phyloP scores from a whole-genome alignment of 2,888 invertebrate species.

The Drosophila macrospina region DNA sequence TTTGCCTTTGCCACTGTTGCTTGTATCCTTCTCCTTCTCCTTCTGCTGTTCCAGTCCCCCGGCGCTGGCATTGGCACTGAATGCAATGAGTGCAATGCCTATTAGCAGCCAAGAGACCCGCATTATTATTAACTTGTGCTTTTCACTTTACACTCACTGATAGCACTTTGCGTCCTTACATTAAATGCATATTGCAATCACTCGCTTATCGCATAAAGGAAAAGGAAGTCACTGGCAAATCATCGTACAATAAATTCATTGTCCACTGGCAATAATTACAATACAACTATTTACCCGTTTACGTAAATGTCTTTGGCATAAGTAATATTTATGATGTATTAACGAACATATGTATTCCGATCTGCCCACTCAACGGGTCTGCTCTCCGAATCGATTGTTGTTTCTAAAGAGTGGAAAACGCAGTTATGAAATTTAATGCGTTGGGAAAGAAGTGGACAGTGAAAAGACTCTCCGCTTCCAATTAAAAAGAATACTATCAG shows the following conservation, averaged over 20 bases:
- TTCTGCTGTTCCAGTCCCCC: slow-evolving; percentile 42
- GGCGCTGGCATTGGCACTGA: slow-evolving; percentile 41
- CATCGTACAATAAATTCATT: slow-evolving; percentile 1
- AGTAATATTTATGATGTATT: background rate
- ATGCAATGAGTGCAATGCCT: slow-evolving; percentile 28
- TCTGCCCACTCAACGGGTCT: slow-evolving; percentile 2
- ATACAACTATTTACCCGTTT: background rate
- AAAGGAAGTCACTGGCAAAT: slow-evolving; percentile 31
- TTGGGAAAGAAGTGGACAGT: slow-evolving; percentile 1
- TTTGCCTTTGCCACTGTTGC: slow-evolving; percentile 35
- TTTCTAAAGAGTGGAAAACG: slow-evolving; percentile 31
- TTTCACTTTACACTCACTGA: slow-evolving; percentile 34
- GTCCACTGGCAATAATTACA: slow-evolving; percentile 4
- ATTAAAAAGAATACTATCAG: slow-evolving; percentile 1
- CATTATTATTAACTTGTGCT: slow-evolving; percentile 37
- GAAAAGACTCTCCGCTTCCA: background rate
- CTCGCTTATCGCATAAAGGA: slow-evolving; percentile 37
- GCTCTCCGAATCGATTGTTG: too few species aligned
- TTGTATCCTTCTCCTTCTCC: slow-evolving; percentile 27
- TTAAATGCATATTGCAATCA: slow-evolving; percentile 25
- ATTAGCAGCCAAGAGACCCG: slow-evolving; percentile 33
- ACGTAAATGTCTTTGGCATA: slow-evolving; percentile 1
- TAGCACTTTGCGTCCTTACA: slow-evolving; percentile 33
- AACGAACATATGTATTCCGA: slow-evolving; percentile 1
- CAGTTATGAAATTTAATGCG: slow-evolving; percentile 48